A percentile compares a stretch with the other conserved stretches of the same genome.
These are phyloP conservation scores for Hetaerina americana DNA, from an alignment of 1,140 invertebrate genomes.

Conservation along the genomic window DNA sequence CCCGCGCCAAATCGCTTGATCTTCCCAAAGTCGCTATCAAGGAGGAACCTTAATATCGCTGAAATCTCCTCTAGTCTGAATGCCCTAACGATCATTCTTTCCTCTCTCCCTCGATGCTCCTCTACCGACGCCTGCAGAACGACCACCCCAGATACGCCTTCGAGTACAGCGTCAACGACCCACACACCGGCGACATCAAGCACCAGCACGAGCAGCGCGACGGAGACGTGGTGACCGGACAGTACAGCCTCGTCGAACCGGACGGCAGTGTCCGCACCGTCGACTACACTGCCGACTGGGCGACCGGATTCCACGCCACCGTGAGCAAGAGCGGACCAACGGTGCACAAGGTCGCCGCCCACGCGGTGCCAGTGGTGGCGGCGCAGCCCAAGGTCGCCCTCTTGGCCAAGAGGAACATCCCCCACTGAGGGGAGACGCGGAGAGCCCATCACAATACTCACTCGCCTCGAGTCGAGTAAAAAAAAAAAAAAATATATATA, in stretches of 20 bases:
- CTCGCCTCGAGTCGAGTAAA: no score
- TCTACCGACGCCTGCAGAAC: background rate
- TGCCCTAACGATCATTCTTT: background rate
- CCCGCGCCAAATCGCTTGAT: background rate
- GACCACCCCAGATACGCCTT: slow-evolving; percentile 36
- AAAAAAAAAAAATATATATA: no score
- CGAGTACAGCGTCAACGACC: slow-evolving; percentile 36
- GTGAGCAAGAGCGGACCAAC: background rate
- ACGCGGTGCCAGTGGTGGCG: background rate
- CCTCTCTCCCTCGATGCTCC: no score
- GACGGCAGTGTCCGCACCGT: slow-evolving; percentile 32
- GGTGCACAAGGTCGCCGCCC: slow-evolving; percentile 10
- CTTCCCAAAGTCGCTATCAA: background rate
- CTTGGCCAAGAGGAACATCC: slow-evolving; percentile 17
- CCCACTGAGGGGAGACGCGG: no score
- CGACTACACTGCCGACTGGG: slow-evolving; percentile 37
- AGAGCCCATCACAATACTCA: no score
- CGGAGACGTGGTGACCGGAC: slow-evolving; percentile 26
- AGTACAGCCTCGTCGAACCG: slow-evolving; percentile 9
- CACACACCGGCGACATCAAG: slow-evolving; percentile 40
- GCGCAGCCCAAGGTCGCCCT: slow-evolving; percentile 10
- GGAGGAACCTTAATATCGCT: background rate
- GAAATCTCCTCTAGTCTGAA: background rate
- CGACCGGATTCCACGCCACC: background rate
- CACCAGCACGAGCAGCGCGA: slow-evolving; percentile 37